phyloP scores from a whole-genome alignment of 2,888 invertebrate genomes.

The Ichneumon xanthorius region DNA sequence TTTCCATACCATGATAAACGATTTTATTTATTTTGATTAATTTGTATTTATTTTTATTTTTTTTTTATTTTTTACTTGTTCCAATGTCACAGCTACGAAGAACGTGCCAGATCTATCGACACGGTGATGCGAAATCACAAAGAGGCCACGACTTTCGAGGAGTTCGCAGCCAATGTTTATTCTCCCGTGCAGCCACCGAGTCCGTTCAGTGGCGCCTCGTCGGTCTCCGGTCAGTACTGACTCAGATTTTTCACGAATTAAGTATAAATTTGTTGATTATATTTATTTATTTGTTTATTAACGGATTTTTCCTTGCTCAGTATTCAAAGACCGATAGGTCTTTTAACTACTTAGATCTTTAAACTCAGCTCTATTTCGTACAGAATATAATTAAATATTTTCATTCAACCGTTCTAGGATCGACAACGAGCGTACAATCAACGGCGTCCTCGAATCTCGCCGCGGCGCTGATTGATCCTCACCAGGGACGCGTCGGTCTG shows the following conservation, averaged over 20 bases:
- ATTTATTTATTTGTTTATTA: not conserved
- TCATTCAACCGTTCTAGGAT: slow-evolving; percentile 74
- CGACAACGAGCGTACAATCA: slow-evolving; percentile 83
- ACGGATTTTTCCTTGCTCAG: no score
- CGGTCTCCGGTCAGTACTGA: slow-evolving; percentile 79
- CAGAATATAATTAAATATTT: not conserved
- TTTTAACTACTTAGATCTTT: no score
- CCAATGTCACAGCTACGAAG: slow-evolving; percentile 91
- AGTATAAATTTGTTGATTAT: no score
- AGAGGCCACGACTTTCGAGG: slow-evolving; percentile 95
- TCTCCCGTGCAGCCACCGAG: slow-evolving; percentile 88
- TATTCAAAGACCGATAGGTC: no score
- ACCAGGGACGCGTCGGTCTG: slow-evolving; percentile 84
- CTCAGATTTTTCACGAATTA: no score
- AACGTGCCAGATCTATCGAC: slow-evolving; percentile 93
- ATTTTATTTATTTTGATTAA: not conserved
- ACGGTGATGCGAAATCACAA: slow-evolving; percentile 94
- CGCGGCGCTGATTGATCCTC: slow-evolving; percentile 87
- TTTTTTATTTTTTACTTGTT: slow-evolving; percentile 35
- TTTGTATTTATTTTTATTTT: slow-evolving; percentile 16
- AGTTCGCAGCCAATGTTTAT: slow-evolving; percentile 91
- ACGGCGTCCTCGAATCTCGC: slow-evolving; percentile 86
- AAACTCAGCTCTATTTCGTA: no score
- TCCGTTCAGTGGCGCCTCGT: slow-evolving; percentile 84
- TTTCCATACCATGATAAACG: no score